Percentiles rank a stretch among this genome's conserved stretches.
Evolutionary conservation across 35 echinoderm and acorn worm genomes (phyloP).

Genomic region (Ophiothrix spiculata): DNA sequence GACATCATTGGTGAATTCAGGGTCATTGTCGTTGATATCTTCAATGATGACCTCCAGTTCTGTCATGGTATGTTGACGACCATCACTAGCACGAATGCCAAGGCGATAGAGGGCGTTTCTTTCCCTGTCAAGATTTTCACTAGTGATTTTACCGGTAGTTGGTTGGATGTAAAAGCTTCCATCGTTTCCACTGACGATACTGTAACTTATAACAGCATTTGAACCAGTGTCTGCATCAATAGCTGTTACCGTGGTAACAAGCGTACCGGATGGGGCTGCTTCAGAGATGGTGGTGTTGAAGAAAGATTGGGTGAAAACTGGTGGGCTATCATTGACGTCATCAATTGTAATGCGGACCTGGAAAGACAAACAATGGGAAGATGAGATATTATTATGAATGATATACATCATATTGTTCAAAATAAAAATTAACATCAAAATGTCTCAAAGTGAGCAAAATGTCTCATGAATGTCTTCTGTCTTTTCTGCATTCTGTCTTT

Average conservation of each 20-base stretch:
- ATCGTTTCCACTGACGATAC: slow-evolving; percentile 55
- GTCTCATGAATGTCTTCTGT: too few species aligned
- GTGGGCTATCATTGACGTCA: slow-evolving; percentile 92
- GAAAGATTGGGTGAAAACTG: slow-evolving; percentile 50
- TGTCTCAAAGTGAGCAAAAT: too few species aligned
- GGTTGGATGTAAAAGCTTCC: slow-evolving; percentile 58
- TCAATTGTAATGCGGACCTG: slow-evolving; percentile 66
- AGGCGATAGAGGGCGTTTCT: slow-evolving; percentile 50
- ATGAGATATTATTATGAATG: too few species aligned
- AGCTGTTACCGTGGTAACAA: slow-evolving; percentile 54
- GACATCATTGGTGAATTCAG: slow-evolving; percentile 47
- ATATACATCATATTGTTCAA: too few species aligned
- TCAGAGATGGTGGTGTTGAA: slow-evolving; percentile 70
- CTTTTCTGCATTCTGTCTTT: too few species aligned
- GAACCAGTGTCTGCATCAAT: slow-evolving; percentile 62
- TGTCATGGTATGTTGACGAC: slow-evolving; percentile 39
- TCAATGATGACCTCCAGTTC: slow-evolving; percentile 55
- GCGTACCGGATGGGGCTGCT: slow-evolving; percentile 26
- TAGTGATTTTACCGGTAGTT: slow-evolving; percentile 56
- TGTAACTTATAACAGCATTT: slow-evolving; percentile 59
- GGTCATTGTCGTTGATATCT: slow-evolving; percentile 85
- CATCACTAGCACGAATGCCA: slow-evolving; percentile 67
- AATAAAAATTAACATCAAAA: too few species aligned
- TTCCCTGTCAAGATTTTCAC: slow-evolving; percentile 67
- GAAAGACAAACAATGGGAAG: slow-evolving; percentile 41